Evolutionary conservation across 2,888 invertebrate genomes (phyloP), one percentile per base, ranked within the genome.

Genomic region (Odontomyia ornata): DNA sequence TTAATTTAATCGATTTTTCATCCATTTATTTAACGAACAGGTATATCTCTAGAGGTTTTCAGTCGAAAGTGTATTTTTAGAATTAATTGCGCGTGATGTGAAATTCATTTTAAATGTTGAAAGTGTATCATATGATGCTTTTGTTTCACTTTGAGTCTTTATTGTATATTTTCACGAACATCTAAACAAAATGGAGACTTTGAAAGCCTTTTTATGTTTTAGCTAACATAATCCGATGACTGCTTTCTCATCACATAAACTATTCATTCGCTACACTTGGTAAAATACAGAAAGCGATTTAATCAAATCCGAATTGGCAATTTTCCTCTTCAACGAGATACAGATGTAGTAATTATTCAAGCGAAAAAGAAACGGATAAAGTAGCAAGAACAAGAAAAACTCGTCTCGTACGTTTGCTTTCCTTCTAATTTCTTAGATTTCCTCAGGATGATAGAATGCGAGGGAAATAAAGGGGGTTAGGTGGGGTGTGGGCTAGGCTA

Each of bases 301-400:
- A 52, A 52, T 52, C 52, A 15, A 52, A 52, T 52, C 5, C 52
- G 15, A 52, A 52, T 52, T 52, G 52, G 52, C 52, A 52, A 52
- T 52, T 52, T 52, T 52, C 52, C 18, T 13, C 18, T 52, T 15
- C n/a, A 52, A 52, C 4, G 52, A 52, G 4, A 18, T 4, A 52
- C 52, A 4, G 18, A 52, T 52, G 52, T 18, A 52, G 52, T 4
- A 52, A 52, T 52, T 15, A 15, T 52, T 52, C 52, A 52, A 52
- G 52, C 52, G 15, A 52, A 52, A 52, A 52, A 15, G 18, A 52
- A 52, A 15, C 18, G 52, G 7, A 52, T 52, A 52, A 52, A 52
- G 18, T 15, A 52, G 13, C 36, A 52, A 15, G 52, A 52, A 18
- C 4, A 52, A 52, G 52, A 18, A 36, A 36, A 36, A n/a, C 5